A percentile compares a stretch with the other conserved stretches of the same genome.
These are phyloP conservation scores for Heliconius nattereri DNA, from an alignment of 1,140 invertebrate genomes.

Conservation along the genomic window DNA sequence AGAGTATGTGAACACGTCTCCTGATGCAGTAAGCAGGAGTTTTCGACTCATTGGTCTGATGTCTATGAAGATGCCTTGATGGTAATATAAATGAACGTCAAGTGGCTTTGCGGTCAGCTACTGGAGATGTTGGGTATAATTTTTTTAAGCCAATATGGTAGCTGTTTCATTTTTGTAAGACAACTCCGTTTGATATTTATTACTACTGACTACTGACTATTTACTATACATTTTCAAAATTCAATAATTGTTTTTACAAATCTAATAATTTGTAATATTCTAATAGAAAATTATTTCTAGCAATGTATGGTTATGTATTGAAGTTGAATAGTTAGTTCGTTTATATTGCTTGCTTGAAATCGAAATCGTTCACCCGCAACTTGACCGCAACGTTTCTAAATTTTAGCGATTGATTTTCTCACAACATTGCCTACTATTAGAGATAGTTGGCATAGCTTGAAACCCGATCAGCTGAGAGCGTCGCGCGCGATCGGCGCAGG, in stretches of 20 bases:
- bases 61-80: conserved; percentile 43
- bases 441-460: conserved; percentile 58
- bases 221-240: not conserved
- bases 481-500: conserved; percentile 51
- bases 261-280: not conserved
- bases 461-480: conserved; percentile 68
- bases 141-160: not conserved
- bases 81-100: conserved; percentile 52
- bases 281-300: not conserved
- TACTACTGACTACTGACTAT: not conserved
- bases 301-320: not conserved
- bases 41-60: conserved; percentile 54
- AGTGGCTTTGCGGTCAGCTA: conserved; percentile 54
- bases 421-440: conserved; percentile 58
- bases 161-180: not conserved
- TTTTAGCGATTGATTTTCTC: conserved; percentile 59
- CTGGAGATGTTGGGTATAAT: conserved; percentile 31
- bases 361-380: conserved; percentile 43
- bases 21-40: conserved; percentile 51
- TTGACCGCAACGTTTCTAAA: conserved; percentile 44
- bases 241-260: not conserved
- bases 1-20: conserved; percentile 70
- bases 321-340: conserved; percentile 30
- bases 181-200: not conserved
- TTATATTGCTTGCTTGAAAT: conserved; percentile 33